phyloP scores from a whole-genome alignment of 2,888 invertebrate genomes.

The Cetonia aurata region DNA sequence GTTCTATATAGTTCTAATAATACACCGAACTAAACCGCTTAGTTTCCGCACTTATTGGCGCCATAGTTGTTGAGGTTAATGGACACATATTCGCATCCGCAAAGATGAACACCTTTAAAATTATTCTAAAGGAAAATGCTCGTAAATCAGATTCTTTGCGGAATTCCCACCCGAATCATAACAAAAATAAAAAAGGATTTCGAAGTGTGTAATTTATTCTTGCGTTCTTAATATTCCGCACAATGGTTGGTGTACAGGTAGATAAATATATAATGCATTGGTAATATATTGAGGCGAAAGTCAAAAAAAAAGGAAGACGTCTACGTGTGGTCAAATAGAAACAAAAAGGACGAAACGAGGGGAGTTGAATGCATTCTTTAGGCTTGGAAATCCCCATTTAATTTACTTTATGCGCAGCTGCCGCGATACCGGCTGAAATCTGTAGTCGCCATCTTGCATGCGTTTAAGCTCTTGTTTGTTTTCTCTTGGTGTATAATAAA shows the following conservation, averaged over 20 bases:
- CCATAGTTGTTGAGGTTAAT: no score
- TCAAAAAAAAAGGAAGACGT: conserved; percentile 6
- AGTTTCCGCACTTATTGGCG: no score
- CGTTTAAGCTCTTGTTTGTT: not conserved
- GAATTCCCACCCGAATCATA: not conserved
- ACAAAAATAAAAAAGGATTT: conserved; percentile 20
- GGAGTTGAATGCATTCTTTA: conserved; percentile 34
- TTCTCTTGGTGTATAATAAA: not conserved
- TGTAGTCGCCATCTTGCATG: conserved; percentile 17
- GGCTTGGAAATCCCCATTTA: conserved; percentile 33
- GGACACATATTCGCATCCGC: no score
- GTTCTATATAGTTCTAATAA: no score
- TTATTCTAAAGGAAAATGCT: no score
- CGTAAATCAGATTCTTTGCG: no score
- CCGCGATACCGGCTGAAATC: conserved; percentile 20
- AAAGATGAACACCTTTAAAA: no score
- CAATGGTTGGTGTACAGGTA: not conserved
- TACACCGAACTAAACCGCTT: no score
- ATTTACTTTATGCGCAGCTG: conserved; percentile 26
- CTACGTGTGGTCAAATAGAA: conserved; percentile 15
- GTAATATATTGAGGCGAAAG: conserved; percentile 11
- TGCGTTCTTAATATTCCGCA: conserved; percentile 2
- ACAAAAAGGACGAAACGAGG: conserved; percentile 14
- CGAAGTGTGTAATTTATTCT: conserved; percentile 15
- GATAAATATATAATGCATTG: conserved; percentile 20